These are phyloP conservation scores for Calliopum simillimum DNA, from an alignment of 2,888 invertebrate genomes.

Conservation along the genomic window DNA sequence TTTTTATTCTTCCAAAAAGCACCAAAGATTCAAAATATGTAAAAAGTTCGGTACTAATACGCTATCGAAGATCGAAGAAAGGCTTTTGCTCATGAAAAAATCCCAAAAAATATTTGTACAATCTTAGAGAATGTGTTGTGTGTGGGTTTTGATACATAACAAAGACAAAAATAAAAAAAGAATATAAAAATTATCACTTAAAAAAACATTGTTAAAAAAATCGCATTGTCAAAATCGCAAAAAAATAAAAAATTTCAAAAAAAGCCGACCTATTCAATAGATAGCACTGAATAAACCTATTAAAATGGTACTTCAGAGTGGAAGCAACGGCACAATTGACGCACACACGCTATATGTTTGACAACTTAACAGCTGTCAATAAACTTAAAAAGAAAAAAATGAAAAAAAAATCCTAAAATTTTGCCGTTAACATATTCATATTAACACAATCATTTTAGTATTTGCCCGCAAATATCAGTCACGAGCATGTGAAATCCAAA, in stretches of 20 bases:
- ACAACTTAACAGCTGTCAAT: conserved; percentile 8
- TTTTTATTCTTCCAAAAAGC: too few relatives aligned
- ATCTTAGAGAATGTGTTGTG: neutral
- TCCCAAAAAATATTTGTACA: too few relatives aligned
- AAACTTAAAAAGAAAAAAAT: neutral
- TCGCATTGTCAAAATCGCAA: too few relatives aligned
- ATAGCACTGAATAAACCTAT: neutral
- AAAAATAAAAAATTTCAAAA: neutral
- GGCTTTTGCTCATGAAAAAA: too few relatives aligned
- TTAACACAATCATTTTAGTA: neutral
- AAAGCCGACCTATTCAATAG: neutral
- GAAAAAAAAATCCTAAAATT: too few relatives aligned
- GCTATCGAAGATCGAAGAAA: too few relatives aligned
- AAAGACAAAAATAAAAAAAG: too few relatives aligned
- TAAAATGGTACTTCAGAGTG: neutral
- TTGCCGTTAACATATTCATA: neutral
- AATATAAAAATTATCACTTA: too few relatives aligned
- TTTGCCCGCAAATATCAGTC: neutral
- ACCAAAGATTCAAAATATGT: too few relatives aligned
- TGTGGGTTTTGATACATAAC: neutral
- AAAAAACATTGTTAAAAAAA: too few relatives aligned
- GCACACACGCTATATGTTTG: neutral
- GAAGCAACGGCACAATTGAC: neutral
- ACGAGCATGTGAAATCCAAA: too few relatives aligned
- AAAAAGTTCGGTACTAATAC: too few relatives aligned